Evolutionary conservation across 2,797 vertebrate genomes (phyloP), one percentile per base, ranked within the genome.

Genomic region (Syngnathus rostellatus): DNA sequence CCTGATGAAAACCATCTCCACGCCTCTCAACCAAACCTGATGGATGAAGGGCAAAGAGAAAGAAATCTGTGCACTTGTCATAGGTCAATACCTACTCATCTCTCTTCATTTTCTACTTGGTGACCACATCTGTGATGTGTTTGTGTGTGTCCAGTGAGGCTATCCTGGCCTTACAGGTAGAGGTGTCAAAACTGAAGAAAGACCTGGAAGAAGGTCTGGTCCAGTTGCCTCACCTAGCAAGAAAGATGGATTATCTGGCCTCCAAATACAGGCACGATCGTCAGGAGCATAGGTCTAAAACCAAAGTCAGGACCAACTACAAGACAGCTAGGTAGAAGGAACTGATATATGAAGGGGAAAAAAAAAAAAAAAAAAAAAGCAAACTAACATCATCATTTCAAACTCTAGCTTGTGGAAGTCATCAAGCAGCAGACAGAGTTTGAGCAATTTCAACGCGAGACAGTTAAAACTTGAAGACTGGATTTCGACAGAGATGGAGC

Each of bases 121-220:
- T 48, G 14, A 63, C 14, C 25, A 19, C 12, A 25, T 37, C 46
- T 67, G 50, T 51, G 62, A 6, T 74, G 11, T 43, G 10, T 19
- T 2, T 63, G 39, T 77, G 65, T 73, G 63, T 68, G 58, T 66
- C 64, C 59, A 91, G 89, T 68, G 87, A 90, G 60, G 88, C 85
- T 23, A 85, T 93, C 53, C 62, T 87, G 53, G 84, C 85, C 40
- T 80, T 93, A 71, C 90, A 90, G 84, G 79, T 77, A 1, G 90
- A 93, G 64, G 88, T 93, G 3, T 86, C 82, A 25, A 75, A 65
- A 39, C 86, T 93, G 53, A 91, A 90, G 81, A 86, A 73, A 68
- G 86, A 88, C 46, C 74, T 92, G 59, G 75, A 89, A 71, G 82
- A 90, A 31, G 87, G 88, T 38, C 76, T 92, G 38, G 77, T 86